A percentile compares a stretch with the other conserved stretches of the same genome.
Evolutionary conservation across 2,797 vertebrate species (phyloP).

Genomic region (Moxostoma hubbsi): DNA sequence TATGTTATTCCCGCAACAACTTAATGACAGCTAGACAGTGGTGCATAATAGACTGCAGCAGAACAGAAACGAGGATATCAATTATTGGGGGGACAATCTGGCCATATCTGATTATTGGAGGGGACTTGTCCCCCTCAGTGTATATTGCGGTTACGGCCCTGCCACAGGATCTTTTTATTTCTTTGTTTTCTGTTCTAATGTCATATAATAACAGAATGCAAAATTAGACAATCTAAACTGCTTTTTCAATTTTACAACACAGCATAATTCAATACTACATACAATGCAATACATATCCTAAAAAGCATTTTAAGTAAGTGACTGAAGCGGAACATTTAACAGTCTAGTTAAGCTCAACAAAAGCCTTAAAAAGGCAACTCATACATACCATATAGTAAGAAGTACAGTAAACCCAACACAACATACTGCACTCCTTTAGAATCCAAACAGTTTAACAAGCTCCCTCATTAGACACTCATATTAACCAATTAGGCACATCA

Average conservation of each 20-base stretch:
- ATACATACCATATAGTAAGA: slow-evolving; percentile 5
- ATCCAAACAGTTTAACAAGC: slow-evolving; percentile 37
- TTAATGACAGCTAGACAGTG: no score
- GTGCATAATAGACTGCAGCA: no score
- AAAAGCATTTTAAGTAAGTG: slow-evolving; percentile 18
- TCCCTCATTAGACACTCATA: slow-evolving; percentile 44
- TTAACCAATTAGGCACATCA: slow-evolving; percentile 48
- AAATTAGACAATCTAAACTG: not conserved
- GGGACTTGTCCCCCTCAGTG: not conserved
- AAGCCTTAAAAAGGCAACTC: slow-evolving; percentile 16
- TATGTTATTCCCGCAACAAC: no score
- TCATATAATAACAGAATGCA: not conserved
- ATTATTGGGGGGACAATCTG: not conserved
- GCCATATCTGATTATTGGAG: not conserved
- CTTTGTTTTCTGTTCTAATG: not conserved
- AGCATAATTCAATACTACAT: not conserved
- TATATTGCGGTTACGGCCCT: no score
- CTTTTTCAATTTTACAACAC: not conserved
- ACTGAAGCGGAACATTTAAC: slow-evolving; percentile 8
- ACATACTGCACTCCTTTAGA: slow-evolving; percentile 37
- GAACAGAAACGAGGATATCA: no score
- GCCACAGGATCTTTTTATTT: not conserved
- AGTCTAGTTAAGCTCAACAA: slow-evolving; percentile 22
- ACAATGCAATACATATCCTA: slow-evolving; percentile 9
- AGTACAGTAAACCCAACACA: not conserved